These are phyloP conservation scores for Poecilia picta DNA, from an alignment of 2,797 vertebrate genomes.

Conservation along the genomic window DNA sequence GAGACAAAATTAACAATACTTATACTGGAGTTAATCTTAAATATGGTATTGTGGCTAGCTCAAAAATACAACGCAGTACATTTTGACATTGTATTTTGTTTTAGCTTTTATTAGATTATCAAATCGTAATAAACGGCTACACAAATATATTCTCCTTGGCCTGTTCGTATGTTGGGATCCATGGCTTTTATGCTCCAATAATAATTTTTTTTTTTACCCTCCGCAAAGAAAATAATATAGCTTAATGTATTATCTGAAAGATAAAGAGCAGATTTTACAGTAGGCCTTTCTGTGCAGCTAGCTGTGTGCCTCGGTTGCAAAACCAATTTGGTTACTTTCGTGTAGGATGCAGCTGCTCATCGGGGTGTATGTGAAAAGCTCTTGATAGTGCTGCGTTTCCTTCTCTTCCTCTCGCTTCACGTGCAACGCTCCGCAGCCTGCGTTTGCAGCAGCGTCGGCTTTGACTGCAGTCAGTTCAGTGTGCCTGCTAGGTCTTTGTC, in stretches of 20 bases:
- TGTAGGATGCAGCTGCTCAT: constrained; percentile 15
- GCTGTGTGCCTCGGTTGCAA: background rate
- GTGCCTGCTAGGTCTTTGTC: constrained; percentile 76
- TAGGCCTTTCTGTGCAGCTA: background rate
- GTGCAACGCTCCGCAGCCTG: constrained; percentile 50
- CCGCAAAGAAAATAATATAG: constrained; percentile 1
- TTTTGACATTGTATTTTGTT: constrained; percentile 7
- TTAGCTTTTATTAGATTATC: background rate
- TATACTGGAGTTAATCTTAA: background rate
- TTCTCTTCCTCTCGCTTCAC: constrained; percentile 13
- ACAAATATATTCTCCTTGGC: background rate
- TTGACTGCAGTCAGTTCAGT: constrained; percentile 68
- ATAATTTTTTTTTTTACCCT: background rate
- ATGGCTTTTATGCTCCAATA: background rate
- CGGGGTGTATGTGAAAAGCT: constrained; percentile 20
- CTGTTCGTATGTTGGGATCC: constrained; percentile 9
- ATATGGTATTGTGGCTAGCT: background rate
- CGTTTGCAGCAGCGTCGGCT: constrained; percentile 57
- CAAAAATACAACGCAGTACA: background rate
- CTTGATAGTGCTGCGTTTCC: constrained; percentile 21
- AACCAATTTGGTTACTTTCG: constrained; percentile 5
- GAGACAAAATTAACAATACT: constrained; percentile 6
- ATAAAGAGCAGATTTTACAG: constrained; percentile 1
- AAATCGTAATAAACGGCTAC: constrained; percentile 1
- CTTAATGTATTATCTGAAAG: background rate